Conservation (phyloP, 2,888 invertebrate species). For the Nipponacmea schrenckii region DNA sequence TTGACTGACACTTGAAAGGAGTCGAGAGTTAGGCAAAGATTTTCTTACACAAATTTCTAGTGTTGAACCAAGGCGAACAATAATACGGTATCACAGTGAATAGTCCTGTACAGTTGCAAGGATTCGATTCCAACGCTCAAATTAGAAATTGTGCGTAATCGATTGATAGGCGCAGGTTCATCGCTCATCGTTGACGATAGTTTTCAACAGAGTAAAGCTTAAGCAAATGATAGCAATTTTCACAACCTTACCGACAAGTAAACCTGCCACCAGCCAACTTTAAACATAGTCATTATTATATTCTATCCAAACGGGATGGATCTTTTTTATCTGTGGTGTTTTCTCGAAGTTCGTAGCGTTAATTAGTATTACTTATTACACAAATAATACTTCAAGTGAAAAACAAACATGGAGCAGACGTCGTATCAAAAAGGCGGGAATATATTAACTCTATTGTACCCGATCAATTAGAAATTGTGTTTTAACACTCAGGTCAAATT, state of each 20-base stretch:
- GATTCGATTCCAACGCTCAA: too few species aligned
- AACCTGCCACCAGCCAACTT: too few species aligned
- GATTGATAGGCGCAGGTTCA: too few species aligned
- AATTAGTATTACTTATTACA: neutral
- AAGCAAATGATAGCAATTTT: too few species aligned
- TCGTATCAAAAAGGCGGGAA: neutral
- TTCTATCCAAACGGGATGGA: too few species aligned
- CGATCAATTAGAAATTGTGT: slow-evolving; percentile 1
- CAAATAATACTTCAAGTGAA: neutral
- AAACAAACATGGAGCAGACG: neutral
- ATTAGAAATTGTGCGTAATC: too few species aligned
- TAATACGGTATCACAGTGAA: neutral
- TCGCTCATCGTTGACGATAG: too few species aligned
- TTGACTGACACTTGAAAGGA: slow-evolving; percentile 32
- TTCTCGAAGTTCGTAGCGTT: neutral
- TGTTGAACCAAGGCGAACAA: slow-evolving; percentile 8
- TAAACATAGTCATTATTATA: too few species aligned
- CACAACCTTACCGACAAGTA: too few species aligned
- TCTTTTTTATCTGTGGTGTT: too few species aligned
- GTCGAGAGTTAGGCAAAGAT: slow-evolving; percentile 19
- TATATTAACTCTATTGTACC: slow-evolving; percentile 1
- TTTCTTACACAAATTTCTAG: slow-evolving; percentile 2
- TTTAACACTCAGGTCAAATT: neutral
- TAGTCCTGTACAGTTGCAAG: too few species aligned
- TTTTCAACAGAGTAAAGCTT: too few species aligned